These are phyloP conservation scores for Leucophora obtusa DNA, from an alignment of 2,888 invertebrate species.

Conservation along the genomic window DNA sequence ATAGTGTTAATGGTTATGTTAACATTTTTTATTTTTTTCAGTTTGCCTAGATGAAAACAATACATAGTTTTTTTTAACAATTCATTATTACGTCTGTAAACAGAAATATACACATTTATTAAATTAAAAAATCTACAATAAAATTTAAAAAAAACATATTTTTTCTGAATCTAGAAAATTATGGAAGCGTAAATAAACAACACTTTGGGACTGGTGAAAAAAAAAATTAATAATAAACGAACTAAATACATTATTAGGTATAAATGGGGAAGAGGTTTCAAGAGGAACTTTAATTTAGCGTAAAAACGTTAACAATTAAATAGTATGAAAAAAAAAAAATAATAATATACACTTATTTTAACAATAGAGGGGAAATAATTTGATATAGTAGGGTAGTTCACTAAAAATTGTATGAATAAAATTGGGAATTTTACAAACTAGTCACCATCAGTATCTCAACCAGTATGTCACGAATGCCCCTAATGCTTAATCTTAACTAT, in stretches of 20 bases:
- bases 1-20: slow-evolving; percentile 27
- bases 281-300: slow-evolving; percentile 55
- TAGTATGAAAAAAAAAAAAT: slow-evolving; percentile 14
- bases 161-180: slow-evolving; percentile 30
- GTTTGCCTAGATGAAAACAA: neutral
- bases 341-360: slow-evolving; percentile 20
- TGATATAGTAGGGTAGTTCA: slow-evolving; percentile 17
- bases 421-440: too few species aligned
- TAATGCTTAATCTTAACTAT: neutral
- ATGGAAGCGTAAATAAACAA: slow-evolving; percentile 55
- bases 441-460: too few species aligned
- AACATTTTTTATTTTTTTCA: slow-evolving; percentile 16
- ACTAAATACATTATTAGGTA: neutral
- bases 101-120: slow-evolving; percentile 37
- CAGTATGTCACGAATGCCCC: neutral
- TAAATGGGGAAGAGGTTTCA: neutral
- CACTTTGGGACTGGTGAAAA: slow-evolving; percentile 29
- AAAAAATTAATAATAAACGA: neutral
- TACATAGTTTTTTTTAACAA: slow-evolving; percentile 14
- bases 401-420: too few species aligned
- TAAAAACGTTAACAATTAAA: slow-evolving; percentile 61
- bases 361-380: neutral
- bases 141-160: slow-evolving; percentile 12
- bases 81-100: slow-evolving; percentile 35
- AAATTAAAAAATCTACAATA: too few species aligned